Conservation (phyloP, 2,797 vertebrate genomes). For the Buphagus erythrorhynchus region DNA sequence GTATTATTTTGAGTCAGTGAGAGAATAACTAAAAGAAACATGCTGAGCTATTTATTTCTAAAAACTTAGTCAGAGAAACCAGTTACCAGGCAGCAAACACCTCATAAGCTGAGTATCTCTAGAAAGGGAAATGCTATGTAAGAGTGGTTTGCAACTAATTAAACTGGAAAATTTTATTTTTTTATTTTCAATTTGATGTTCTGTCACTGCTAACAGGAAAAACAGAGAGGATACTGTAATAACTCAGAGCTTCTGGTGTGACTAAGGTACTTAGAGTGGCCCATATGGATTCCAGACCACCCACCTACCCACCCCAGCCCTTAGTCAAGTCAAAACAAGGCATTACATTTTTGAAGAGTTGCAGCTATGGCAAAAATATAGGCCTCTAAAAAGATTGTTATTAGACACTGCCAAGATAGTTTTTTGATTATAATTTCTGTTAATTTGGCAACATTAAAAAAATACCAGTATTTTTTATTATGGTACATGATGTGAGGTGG, state of each 20-base stretch:
- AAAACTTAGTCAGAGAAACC: background rate
- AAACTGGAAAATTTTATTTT: background rate
- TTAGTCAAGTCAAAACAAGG: slow-evolving; percentile 66
- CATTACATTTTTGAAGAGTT: slow-evolving; percentile 34
- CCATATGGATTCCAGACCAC: slow-evolving; percentile 64
- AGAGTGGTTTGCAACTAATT: background rate
- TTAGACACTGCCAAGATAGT: slow-evolving; percentile 3
- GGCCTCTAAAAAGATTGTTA: slow-evolving; percentile 15
- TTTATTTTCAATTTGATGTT: background rate
- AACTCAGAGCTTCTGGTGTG: slow-evolving; percentile 38
- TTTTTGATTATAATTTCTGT: slow-evolving; percentile 16
- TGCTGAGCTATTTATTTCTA: slow-evolving; percentile 14
- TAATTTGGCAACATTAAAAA: slow-evolving; percentile 14
- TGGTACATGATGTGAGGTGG: background rate
- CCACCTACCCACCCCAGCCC: slow-evolving; percentile 49
- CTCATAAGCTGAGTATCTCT: background rate
- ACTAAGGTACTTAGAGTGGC: slow-evolving; percentile 58
- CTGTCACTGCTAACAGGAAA: background rate
- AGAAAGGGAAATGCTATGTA: background rate
- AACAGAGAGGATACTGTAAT: slow-evolving; percentile 6
- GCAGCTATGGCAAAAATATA: slow-evolving; percentile 2
- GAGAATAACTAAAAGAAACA: background rate
- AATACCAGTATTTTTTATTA: background rate
- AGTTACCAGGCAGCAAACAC: background rate
- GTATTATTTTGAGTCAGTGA: background rate